phyloP scores from a whole-genome alignment of 1,140 invertebrate species.

The Cardiocondyla obscurior region DNA sequence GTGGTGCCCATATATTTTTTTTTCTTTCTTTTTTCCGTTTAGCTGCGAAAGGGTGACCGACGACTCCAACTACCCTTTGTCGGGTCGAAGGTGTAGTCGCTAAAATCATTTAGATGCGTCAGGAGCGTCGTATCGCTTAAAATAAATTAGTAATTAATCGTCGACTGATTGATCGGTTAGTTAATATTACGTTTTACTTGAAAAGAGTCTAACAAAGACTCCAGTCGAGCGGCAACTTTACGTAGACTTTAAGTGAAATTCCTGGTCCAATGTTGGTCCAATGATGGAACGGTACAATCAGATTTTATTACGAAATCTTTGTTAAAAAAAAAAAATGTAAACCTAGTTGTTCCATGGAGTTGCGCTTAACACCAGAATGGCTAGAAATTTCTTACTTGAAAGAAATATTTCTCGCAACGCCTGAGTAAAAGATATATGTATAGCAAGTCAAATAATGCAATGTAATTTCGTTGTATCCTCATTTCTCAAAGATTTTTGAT shows the following conservation, averaged over 20 bases:
- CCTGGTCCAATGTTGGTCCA: neutral
- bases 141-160: constrained; percentile 31
- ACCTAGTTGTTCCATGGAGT: neutral
- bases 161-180: constrained; percentile 13
- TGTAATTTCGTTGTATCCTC: neutral
- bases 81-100: constrained; percentile 43
- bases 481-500: neutral
- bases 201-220: constrained; percentile 43
- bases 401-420: neutral
- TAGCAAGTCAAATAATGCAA: neutral
- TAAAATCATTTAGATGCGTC: constrained; percentile 31
- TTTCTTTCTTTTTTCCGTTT: constrained; percentile 7
- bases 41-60: neutral
- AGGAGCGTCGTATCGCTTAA: constrained; percentile 36
- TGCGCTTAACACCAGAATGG: constrained; percentile 15
- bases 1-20: constrained; percentile 70
- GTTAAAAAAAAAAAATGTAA: neutral
- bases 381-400: neutral
- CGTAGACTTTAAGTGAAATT: constrained; percentile 3
- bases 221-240: neutral
- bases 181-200: constrained; percentile 11
- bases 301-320: neutral
- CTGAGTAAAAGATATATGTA: neutral
- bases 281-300: neutral
- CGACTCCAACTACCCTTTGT: constrained; percentile 39